Evolutionary conservation across 2,797 vertebrate species (phyloP), one percentile per base, ranked within the genome.

Genomic region (Astyanax mexicanus): DNA sequence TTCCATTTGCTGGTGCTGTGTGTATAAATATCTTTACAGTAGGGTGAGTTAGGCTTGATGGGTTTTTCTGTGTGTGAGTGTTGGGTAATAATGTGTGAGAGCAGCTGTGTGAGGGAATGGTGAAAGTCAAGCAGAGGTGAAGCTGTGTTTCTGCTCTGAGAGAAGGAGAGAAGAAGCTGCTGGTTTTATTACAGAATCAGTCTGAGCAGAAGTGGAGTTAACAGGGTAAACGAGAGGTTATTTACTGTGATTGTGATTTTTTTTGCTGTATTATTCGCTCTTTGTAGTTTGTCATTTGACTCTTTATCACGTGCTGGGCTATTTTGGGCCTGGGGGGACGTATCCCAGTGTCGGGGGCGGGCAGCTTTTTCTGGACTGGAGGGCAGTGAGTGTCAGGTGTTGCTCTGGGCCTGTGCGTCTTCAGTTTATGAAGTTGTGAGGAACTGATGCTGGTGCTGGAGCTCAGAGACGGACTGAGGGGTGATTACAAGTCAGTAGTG

Each of bases 291-390:
- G 32, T 32, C 19, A n/a, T 62, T 72, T 76, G 37, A 55, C 23
- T 29, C 55, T 4, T 15, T 38, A 32, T 40, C 38, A 81, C 78
- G 65, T 58, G 57, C 73, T 80, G 61, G 42, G 82, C 91, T 93
- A 92, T 93, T 92, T 89, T 77, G 47, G 84, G 85, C n/a, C n/a
- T 69, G 12, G 29, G 52, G 70, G 81, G 79, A 79, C 66, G 45
- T 40, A 70, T 87, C 80, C 77, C 78, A 38, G 82, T 47, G 81
- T 71, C 78, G 75, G 27, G 52, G 79, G 64, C 73, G 69, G 17
- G 10, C 78, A 29, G 69, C 25, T 82, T 79, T 78, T 83, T 81
- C 65, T 71, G 35, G 58, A 72, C 65, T n/a, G n/a, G 12, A 10
- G 13, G 38, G 72, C 49, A 44, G 52, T n/a, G n/a, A 35, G 69